Evolutionary conservation across 23 tunicate genomes (phyloP).

Genomic region (Styela clava): DNA sequence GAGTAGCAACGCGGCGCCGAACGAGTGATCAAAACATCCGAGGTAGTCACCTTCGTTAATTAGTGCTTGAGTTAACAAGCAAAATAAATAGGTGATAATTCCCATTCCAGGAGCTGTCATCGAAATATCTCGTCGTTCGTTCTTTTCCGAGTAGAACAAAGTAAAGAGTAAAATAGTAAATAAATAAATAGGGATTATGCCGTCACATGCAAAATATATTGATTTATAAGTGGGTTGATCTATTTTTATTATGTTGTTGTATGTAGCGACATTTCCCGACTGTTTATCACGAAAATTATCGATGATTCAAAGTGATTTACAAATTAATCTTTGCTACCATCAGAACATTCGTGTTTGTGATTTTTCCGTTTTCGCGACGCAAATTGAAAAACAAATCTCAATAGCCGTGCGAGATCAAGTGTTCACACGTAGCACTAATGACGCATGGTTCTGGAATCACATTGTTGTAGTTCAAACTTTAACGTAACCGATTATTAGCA

Average conservation of each 20-base stretch:
- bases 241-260: too few species aligned
- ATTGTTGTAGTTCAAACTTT: background rate
- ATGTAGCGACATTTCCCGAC: too few species aligned
- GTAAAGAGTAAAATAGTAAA: too few species aligned
- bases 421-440: background rate
- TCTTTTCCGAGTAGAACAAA: too few species aligned
- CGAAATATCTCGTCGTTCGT: too few species aligned
- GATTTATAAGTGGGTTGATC: too few species aligned
- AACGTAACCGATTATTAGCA: background rate
- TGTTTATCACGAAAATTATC: background rate
- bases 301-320: background rate
- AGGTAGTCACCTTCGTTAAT: background rate
- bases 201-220: too few species aligned
- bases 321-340: background rate
- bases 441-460: background rate
- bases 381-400: background rate
- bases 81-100: background rate
- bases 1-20: background rate
- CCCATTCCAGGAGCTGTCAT: background rate
- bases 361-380: background rate
- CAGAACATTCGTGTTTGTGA: background rate
- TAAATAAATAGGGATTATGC: too few species aligned
- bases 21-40: background rate
- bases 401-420: too few species aligned
- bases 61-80: background rate